Evolutionary conservation across 2,113 vertebrate species (phyloP), one percentile per base, ranked within the genome.

Genomic region (Struthio camelus): DNA sequence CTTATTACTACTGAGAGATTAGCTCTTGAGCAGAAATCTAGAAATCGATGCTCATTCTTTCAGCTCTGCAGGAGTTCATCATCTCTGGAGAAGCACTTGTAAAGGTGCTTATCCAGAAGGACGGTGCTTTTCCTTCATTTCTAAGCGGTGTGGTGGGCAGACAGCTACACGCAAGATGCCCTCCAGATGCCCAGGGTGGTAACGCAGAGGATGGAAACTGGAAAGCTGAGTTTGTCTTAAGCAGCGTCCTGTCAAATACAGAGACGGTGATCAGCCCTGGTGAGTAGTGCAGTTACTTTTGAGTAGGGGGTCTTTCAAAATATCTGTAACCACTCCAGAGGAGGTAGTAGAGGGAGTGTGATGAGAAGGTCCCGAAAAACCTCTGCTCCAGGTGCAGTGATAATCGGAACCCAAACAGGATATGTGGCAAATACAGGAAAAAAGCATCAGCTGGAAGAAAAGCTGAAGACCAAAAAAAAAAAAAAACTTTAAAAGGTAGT

Each of bases 241-340:
- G n/a, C 0, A 0, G 11, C 34, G 42, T 46, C 5, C 28, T 9
- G 8, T 15, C 27, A 48, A 69, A 62, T 2, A 67, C 0, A 1
- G 25, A 8, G 19, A n/a, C 25, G 65, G 28, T 22, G 2, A 28
- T 19, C 1, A 77, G 28, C 34, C 65, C 3, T 30, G 34, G 77
- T 20, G 34, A 16, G 16, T 38, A 44, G 10, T 10, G 34, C 16
- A 34, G 17, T 40, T 36, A 38, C 7, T 4, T 15, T 25, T 28
- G 27, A 64, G 38, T 8, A 59, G 27, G 53, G 10, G 38, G 53
- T 22, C 13, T 48, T 85, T 85, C 1, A 1, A 86, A 18, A 16
- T 61, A 38, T 71, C 58, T 48, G 19, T 30, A 59, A 56, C 19
- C 30, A 10, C 10, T 54, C 14, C 19, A 51, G n/a, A 80, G 9